Base-by-base conservation (phyloP, 1,140 invertebrate genomes). In the Hydropsyche tenuis region DNA sequence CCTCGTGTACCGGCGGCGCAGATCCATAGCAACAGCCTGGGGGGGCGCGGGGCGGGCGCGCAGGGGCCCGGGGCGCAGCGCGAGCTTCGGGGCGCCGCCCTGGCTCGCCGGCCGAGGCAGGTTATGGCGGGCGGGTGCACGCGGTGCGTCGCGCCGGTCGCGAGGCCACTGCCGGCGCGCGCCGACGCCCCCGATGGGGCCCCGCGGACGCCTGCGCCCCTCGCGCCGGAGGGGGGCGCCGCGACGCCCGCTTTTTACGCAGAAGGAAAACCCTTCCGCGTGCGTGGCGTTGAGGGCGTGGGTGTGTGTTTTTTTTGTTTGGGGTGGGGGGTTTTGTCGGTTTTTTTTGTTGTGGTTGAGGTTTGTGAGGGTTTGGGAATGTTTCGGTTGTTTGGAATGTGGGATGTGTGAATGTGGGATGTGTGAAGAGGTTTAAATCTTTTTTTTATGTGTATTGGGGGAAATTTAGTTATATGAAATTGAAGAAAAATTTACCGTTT, bases 1-100 rank as follows among this genome's bases (percentile, higher is more conserved):
- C 30, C 23, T 51, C 48, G 43, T 69, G 23, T 69, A 37, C 30
- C 30, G 42, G 16, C 72, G 65, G 45, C 65, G 48, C 46, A 65
- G 73, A 73, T 56, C 74, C 74, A 75, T 75, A 69, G 74, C 74
- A 75, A 75, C 74, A 73, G 74, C 74, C 64, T 75, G 46, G 37
- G 20, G 30, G 12, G n/a, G 45, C 69, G 72, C 75, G 66, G 46
- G 25, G 51, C 62, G 63, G 63, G 56, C 63, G 73, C 72, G 73
- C 72, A 64, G 62, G 60, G 46, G 65, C 25, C 20, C 25, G 74
- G 62, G 63, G 72, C 60, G 75, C 53, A 64, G 42, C 22, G 12
- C 42, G 16, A 30, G 63, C 62, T 14, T 27, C 63, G 53, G 42
- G 64, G 43, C 60, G 56, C 68, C 68, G 45, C 60, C 63, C 68